These are phyloP conservation scores for Anguilla rostrata DNA, from an alignment of 2,113 vertebrate species.

Conservation along the genomic window DNA sequence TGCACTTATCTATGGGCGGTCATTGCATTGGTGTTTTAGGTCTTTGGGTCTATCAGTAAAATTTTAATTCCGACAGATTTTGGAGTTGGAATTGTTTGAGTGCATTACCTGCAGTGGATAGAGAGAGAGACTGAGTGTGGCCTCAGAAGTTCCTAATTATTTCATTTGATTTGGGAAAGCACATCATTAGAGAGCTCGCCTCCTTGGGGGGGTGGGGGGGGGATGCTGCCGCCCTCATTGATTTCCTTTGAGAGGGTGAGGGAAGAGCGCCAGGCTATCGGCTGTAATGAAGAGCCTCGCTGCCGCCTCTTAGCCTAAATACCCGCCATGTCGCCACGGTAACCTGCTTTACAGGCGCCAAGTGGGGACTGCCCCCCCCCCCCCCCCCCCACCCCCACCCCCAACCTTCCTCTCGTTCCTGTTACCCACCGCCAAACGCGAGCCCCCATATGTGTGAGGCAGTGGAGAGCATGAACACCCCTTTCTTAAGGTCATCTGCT, in stretches of 20 bases:
- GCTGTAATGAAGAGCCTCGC: neutral
- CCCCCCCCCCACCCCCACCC: too few species aligned
- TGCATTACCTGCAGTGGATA: neutral
- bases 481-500: neutral
- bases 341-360: neutral
- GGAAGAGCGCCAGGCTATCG: neutral
- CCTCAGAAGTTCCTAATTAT: slow-evolving; percentile 1
- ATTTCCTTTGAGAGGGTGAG: neutral
- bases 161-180: neutral
- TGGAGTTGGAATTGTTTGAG: neutral
- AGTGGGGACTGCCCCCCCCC: neutral
- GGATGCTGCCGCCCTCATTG: neutral
- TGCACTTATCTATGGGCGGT: neutral
- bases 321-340: neutral
- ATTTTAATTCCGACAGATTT: neutral
- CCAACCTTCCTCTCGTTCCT: neutral
- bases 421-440: neutral
- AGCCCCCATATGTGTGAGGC: neutral
- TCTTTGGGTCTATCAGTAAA: neutral
- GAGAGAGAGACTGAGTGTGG: neutral
- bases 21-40: neutral
- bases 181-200: neutral
- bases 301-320: neutral
- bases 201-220: neutral
- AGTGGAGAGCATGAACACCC: neutral